These are phyloP conservation scores for Dicranocentrus wangi DNA, from an alignment of 2,888 invertebrate species.

Conservation along the genomic window DNA sequence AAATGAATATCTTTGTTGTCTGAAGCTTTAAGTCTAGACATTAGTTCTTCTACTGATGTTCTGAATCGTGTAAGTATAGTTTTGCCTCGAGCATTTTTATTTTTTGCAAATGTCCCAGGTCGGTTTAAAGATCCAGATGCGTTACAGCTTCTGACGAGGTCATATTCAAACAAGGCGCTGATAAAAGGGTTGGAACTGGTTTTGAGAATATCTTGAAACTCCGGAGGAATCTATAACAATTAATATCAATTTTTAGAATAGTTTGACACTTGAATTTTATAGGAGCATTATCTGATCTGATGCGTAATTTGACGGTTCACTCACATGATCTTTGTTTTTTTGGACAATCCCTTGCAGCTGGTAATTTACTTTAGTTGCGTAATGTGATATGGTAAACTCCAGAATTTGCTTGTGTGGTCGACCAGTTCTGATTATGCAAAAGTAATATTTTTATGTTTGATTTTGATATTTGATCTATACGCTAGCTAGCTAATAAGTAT, in stretches of 20 bases:
- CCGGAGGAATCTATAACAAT: slow-evolving; percentile 68
- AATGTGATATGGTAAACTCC: slow-evolving; percentile 66
- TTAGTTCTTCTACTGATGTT: slow-evolving; percentile 67
- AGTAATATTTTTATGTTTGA: neutral
- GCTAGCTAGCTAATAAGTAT: too few relatives aligned
- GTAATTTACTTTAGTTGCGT: slow-evolving; percentile 67
- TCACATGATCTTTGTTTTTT: slow-evolving; percentile 70
- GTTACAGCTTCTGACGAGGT: slow-evolving; percentile 43
- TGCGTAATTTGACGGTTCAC: too few relatives aligned
- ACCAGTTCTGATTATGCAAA: slow-evolving; percentile 34
- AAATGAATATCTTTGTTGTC: slow-evolving; percentile 70
- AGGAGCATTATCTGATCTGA: too few relatives aligned
- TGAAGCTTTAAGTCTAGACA: slow-evolving; percentile 57
- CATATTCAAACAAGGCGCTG: slow-evolving; percentile 35
- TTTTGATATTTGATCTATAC: neutral
- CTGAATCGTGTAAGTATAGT: slow-evolving; percentile 70
- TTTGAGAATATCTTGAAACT: slow-evolving; percentile 65
- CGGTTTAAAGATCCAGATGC: slow-evolving; percentile 17
- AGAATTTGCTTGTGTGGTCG: slow-evolving; percentile 51
- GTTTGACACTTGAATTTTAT: too few relatives aligned
- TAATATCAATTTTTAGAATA: too few relatives aligned
- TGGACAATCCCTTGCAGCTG: slow-evolving; percentile 62
- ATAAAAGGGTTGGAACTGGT: slow-evolving; percentile 56
- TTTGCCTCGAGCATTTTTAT: slow-evolving; percentile 60
- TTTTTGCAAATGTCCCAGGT: slow-evolving; percentile 15